Evolutionary conservation across 2,113 vertebrate species (phyloP).

Genomic region (Hemibagrus wyckioides): DNA sequence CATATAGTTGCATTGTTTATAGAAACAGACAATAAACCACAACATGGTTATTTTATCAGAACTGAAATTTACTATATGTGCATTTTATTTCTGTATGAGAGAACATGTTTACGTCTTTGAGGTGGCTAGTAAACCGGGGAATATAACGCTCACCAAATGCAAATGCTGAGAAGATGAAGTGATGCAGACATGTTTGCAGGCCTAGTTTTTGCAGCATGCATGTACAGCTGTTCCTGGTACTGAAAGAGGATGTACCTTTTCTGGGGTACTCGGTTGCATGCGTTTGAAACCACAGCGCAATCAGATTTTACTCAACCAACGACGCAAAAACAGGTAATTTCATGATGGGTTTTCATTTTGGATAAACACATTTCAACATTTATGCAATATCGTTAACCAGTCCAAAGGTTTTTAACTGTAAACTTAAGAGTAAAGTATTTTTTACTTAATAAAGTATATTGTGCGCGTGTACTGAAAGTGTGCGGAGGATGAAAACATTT

Average conservation of each 20-base stretch:
- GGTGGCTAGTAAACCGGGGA: background rate
- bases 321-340: conserved; percentile 1
- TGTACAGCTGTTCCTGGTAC: conserved; percentile 20
- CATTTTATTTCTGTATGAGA: background rate
- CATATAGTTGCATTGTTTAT: background rate
- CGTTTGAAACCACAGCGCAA: conserved; percentile 12
- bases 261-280: background rate
- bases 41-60: background rate
- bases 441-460: no score
- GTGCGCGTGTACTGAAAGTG: background rate
- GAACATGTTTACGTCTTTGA: background rate
- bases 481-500: background rate
- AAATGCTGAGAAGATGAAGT: background rate
- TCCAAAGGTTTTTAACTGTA: background rate
- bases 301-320: background rate
- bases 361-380: background rate
- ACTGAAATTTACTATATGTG: background rate
- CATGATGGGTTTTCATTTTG: background rate
- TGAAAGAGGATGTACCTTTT: conserved; percentile 44
- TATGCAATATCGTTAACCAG: background rate
- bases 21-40: background rate
- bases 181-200: background rate
- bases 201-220: conserved; percentile 12
- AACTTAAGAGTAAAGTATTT: background rate
- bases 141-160: background rate